phyloP scores from a whole-genome alignment of 2,113 vertebrate species.

The Heteronetta atricapilla region DNA sequence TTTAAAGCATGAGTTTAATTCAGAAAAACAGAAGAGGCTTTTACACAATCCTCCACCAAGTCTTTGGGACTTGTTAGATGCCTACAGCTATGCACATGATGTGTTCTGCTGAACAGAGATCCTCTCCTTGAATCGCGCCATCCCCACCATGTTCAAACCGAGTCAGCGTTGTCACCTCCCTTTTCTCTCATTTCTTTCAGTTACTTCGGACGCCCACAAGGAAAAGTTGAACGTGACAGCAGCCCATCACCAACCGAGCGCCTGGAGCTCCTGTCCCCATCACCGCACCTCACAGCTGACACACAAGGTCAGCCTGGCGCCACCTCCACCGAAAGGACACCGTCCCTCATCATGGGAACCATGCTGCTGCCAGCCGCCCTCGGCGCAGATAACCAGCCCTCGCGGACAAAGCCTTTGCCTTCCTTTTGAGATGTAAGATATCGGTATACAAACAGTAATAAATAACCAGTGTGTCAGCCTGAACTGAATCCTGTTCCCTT shows the following conservation, averaged over 20 bases:
- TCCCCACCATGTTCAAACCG: not conserved
- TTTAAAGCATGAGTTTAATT: not conserved
- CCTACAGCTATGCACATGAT: not conserved
- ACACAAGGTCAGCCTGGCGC: not conserved
- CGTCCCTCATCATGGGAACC: not conserved
- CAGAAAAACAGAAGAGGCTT: not conserved
- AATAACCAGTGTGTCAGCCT: constrained; percentile 1
- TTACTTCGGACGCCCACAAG: not conserved
- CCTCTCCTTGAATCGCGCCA: not conserved
- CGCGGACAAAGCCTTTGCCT: constrained; percentile 15
- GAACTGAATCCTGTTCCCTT: not conserved
- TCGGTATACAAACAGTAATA: constrained; percentile 32
- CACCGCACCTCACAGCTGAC: not conserved
- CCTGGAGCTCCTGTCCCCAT: rapidly evolving
- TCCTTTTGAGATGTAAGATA: constrained; percentile 50
- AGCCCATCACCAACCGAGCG: not conserved
- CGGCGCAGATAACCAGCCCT: rapidly evolving
- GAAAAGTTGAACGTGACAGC: not conserved
- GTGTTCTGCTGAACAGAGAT: not conserved
- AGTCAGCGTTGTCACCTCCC: not conserved
- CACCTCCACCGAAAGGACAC: not conserved
- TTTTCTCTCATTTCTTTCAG: not conserved
- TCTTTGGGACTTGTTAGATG: not conserved
- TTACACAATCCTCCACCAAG: not conserved
- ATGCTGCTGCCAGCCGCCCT: not conserved